A percentile compares a stretch with the other conserved stretches of the same genome.
Evolutionary conservation across 1,140 invertebrate species (phyloP).

Genomic region (Caenorhabditis latens): DNA sequence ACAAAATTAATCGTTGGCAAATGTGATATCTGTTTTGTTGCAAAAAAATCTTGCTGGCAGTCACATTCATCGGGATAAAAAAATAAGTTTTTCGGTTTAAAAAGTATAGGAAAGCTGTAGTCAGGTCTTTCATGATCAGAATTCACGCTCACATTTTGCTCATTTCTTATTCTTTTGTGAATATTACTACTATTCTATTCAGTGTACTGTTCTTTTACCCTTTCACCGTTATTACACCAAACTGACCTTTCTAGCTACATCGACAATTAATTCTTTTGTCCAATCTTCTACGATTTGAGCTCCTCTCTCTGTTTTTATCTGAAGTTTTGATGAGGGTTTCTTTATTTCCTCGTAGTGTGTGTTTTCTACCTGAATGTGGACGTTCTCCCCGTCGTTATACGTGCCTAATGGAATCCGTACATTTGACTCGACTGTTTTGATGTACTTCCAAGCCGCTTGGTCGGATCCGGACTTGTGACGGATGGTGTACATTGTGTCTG

Average conservation of each 20-base stretch:
- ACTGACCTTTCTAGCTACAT: constrained; percentile 62
- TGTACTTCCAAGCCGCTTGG: constrained; percentile 22
- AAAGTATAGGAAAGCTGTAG: too few relatives aligned
- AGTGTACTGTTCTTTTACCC: not conserved
- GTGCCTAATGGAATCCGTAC: constrained; percentile 5
- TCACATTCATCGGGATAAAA: too few relatives aligned
- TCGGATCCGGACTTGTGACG: constrained; percentile 13
- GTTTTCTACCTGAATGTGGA: constrained; percentile 24
- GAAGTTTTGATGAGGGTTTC: not conserved
- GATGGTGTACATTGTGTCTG: constrained; percentile 29
- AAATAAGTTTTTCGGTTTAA: too few relatives aligned
- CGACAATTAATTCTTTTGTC: constrained; percentile 67
- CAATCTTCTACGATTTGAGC: constrained; percentile 68
- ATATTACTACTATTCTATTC: not conserved
- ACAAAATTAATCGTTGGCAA: too few relatives aligned
- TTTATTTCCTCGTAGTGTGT: not conserved
- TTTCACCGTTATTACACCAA: not conserved
- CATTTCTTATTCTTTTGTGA: constrained; percentile 8
- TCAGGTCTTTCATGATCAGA: too few relatives aligned
- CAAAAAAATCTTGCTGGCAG: too few relatives aligned
- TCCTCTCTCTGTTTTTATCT: constrained; percentile 69
- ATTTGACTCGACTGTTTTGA: not conserved
- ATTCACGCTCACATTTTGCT: not conserved
- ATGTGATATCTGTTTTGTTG: too few relatives aligned
- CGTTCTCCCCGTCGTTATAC: not conserved